phyloP scores from a whole-genome alignment of 1,140 invertebrate species.

The Bilobella aurantiaca region DNA sequence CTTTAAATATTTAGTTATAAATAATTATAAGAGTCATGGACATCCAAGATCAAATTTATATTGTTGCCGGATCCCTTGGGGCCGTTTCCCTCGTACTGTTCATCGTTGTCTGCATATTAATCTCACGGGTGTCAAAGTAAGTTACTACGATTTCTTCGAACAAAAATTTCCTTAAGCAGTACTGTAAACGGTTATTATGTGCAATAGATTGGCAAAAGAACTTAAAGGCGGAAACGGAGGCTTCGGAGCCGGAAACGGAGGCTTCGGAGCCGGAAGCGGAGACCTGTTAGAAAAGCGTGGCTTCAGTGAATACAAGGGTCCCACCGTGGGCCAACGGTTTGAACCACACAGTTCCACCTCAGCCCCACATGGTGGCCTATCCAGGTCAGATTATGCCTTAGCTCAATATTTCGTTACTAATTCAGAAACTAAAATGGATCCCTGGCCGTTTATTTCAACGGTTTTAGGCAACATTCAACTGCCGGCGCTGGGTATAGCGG shows the following conservation, averaged over 20 bases:
- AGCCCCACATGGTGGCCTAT: neutral
- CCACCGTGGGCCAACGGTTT: too few species aligned
- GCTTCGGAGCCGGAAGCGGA: neutral
- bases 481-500: too few species aligned
- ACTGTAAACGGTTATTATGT: too few species aligned
- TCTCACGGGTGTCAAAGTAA: neutral
- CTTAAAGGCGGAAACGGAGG: neutral
- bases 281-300: neutral
- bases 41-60: neutral
- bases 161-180: too few species aligned
- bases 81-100: neutral
- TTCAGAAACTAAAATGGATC: too few species aligned
- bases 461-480: too few species aligned
- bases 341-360: too few species aligned
- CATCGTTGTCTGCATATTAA: neutral
- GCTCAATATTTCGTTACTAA: too few species aligned
- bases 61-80: neutral
- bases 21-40: neutral
- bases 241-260: neutral
- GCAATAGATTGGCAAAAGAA: neutral
- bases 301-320: neutral
- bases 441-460: too few species aligned
- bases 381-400: too few species aligned
- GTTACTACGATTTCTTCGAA: too few species aligned
- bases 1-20: too few species aligned